Base-by-base conservation (phyloP, 2,888 invertebrate species). In the Drosophila gaucha region DNA sequence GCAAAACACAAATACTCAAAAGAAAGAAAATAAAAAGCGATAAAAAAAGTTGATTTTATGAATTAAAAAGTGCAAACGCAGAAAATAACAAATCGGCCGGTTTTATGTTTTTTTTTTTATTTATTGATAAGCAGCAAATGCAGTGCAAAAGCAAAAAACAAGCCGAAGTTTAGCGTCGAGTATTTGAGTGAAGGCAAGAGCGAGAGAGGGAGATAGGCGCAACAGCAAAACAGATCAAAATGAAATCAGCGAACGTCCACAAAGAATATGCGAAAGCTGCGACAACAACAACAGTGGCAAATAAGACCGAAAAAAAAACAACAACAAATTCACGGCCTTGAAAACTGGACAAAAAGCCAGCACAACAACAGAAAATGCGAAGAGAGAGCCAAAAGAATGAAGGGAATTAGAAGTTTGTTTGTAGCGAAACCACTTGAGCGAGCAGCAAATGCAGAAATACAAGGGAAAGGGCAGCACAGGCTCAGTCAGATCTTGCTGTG, bases 281-380 rank as follows among this genome's bases (percentile, higher is more conserved):
- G 28, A 47, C 26, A 55, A 38, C 38, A 43, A 41, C 31, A 63
- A 12, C 26, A 39, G 2, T 22, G 14, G 18, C 39, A 62, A 49
- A 66, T 38, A 39, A 47, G 36, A 56, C 50, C 10, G 3, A 44
- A 44, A 63, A 59, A 64, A 57, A 67, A 73, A 77, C 57, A 43
- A 70, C 77, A 57, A 78, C 79, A 83, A 77, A 76, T 62, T 70
- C 28, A 46, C 72, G 85, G 74, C 80, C 80, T 82, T 82, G 80
- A 82, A 80, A 79, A 67, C 68, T 80, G 72, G 57, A 72, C 70
- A 78, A 65, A 64, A 62, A 51, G 44, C 38, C 55, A 74, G 58
- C 60, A 58, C 28, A 58, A 26, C 33, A 47, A 20, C 38, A 65
- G 49, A 54, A 35, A 54, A 54, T 44, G n/a, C 24, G 46, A 69